phyloP scores from a whole-genome alignment of 2,797 vertebrate genomes.

The Diplodus puntazzo region DNA sequence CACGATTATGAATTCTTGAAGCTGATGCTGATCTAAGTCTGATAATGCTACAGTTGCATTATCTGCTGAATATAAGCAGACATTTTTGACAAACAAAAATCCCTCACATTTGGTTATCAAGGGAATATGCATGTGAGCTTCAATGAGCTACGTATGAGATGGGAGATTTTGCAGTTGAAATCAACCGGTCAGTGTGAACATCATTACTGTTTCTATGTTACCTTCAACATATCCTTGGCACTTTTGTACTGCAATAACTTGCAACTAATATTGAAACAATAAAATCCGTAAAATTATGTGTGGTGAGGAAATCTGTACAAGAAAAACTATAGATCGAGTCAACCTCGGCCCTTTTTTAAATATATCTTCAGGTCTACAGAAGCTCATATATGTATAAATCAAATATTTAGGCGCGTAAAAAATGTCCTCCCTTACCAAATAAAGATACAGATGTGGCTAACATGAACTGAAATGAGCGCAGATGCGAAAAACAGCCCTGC shows the following conservation, averaged over 20 bases:
- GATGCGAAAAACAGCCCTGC: constrained; percentile 18
- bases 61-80: not conserved
- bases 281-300: not conserved
- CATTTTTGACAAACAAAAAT: no score
- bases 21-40: no score
- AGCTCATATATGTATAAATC: constrained; percentile 6
- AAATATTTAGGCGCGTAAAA: constrained; percentile 48
- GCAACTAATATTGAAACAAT: not conserved
- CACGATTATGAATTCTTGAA: not conserved
- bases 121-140: not conserved
- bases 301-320: not conserved
- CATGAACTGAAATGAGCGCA: constrained; percentile 11
- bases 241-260: not conserved
- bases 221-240: not conserved
- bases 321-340: not conserved
- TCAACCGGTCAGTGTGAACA: not conserved
- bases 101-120: no score
- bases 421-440: constrained; percentile 10
- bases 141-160: not conserved
- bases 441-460: constrained; percentile 1
- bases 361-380: constrained; percentile 1
- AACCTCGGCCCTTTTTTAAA: not conserved
- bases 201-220: not conserved
- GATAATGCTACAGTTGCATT: no score
- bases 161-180: not conserved